Percentiles rank a stretch among this genome's conserved stretches.
These are phyloP conservation scores for Xenopus borealis DNA, from an alignment of 2,113 vertebrate species.

Conservation along the genomic window DNA sequence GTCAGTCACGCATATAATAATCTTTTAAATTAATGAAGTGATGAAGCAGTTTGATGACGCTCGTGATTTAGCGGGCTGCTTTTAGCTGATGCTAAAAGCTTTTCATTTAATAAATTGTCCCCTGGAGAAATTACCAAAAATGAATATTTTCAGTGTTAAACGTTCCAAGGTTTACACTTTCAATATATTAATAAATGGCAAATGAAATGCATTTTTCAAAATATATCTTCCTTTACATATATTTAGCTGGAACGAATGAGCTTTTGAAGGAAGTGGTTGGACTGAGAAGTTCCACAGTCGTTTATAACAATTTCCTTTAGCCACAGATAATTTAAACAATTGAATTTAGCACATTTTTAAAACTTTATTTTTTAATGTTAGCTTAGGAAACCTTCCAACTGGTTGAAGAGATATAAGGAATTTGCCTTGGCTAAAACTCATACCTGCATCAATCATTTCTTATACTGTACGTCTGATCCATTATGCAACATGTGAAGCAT, in stretches of 20 bases:
- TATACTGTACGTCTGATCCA: too few species aligned
- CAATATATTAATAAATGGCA: constrained; percentile 74
- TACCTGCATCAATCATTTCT: too few species aligned
- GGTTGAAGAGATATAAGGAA: constrained; percentile 47
- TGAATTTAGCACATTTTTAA: constrained; percentile 65
- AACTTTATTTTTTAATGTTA: constrained; percentile 53
- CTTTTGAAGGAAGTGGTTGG: constrained; percentile 68
- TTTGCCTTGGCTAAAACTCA: too few species aligned
- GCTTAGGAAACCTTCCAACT: constrained; percentile 59
- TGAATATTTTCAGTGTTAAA: constrained; percentile 81
- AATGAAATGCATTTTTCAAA: constrained; percentile 70
- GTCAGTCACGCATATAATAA: constrained; percentile 85
- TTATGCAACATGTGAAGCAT: too few species aligned
- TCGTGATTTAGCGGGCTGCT: constrained; percentile 83
- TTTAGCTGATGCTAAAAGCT: constrained; percentile 85
- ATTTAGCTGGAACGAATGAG: constrained; percentile 78
- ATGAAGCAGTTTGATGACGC: constrained; percentile 80
- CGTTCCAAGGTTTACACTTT: constrained; percentile 81
- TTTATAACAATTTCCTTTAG: constrained; percentile 46
- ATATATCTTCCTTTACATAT: constrained; percentile 76
- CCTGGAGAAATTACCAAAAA: constrained; percentile 84
- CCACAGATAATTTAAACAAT: constrained; percentile 67
- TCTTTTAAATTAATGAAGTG: constrained; percentile 95
- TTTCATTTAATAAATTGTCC: constrained; percentile 82
- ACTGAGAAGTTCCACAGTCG: constrained; percentile 59